phyloP scores from a whole-genome alignment of 2,888 invertebrate genomes.

The Matsumyia berberina region DNA sequence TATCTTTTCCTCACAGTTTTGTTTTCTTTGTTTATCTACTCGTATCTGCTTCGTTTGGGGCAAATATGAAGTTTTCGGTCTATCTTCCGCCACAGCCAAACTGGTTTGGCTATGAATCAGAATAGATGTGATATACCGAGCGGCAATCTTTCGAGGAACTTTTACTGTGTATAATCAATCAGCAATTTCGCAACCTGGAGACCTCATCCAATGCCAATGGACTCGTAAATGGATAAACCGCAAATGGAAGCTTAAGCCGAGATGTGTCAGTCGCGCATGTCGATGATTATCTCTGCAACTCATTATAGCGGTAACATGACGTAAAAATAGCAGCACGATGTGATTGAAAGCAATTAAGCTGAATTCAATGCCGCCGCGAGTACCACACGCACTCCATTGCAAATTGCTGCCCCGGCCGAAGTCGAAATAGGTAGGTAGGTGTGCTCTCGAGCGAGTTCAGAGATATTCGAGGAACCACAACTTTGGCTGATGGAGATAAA shows the following conservation, averaged over 20 bases:
- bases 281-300: slow-evolving; percentile 73
- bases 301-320: slow-evolving; percentile 74
- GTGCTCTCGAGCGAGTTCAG: slow-evolving; percentile 17
- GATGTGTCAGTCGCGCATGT: slow-evolving; percentile 74
- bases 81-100: slow-evolving; percentile 36
- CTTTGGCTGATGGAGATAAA: slow-evolving; percentile 28
- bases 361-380: slow-evolving; percentile 46
- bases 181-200: slow-evolving; percentile 58
- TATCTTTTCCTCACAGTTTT: background rate
- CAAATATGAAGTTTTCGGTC: slow-evolving; percentile 30
- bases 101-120: slow-evolving; percentile 48
- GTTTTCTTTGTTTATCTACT: slow-evolving; percentile 16
- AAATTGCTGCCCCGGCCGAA: slow-evolving; percentile 17
- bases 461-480: slow-evolving; percentile 22
- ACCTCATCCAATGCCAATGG: slow-evolving; percentile 65
- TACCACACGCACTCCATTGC: slow-evolving; percentile 22
- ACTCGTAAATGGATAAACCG: slow-evolving; percentile 59
- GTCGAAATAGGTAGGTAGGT: slow-evolving; percentile 3
- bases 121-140: slow-evolving; percentile 50
- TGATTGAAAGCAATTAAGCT: slow-evolving; percentile 73
- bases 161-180: slow-evolving; percentile 66
- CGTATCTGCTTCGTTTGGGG: background rate
- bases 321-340: slow-evolving; percentile 65
- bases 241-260: slow-evolving; percentile 55
- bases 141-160: slow-evolving; percentile 40